Evolutionary conservation across 2,113 vertebrate species (phyloP).

Genomic region (Hippoglossus stenolepis): DNA sequence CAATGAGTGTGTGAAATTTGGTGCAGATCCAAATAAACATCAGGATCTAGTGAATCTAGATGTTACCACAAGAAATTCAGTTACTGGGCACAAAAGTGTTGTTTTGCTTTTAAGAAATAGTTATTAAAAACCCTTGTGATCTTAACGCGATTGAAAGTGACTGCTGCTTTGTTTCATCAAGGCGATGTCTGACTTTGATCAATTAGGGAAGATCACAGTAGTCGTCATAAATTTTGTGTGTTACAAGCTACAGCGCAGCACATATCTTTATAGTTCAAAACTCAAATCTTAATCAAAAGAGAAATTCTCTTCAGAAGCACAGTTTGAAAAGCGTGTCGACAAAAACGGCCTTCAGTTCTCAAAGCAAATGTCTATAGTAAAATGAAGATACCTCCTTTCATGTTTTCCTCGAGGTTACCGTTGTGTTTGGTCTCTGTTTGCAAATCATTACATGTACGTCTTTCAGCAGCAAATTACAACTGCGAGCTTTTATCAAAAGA

Average conservation of each 20-base stretch:
- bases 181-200: slow-evolving; percentile 44
- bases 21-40: no score
- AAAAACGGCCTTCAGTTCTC: slow-evolving; percentile 59
- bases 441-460: slow-evolving; percentile 40
- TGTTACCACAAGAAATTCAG: neutral
- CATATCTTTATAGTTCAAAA: slow-evolving; percentile 55
- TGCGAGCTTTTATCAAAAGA: slow-evolving; percentile 16
- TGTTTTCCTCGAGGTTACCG: slow-evolving; percentile 42
- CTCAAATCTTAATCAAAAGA: slow-evolving; percentile 55
- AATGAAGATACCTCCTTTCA: slow-evolving; percentile 51
- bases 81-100: neutral
- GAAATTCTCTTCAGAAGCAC: slow-evolving; percentile 45
- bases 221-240: slow-evolving; percentile 39
- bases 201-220: slow-evolving; percentile 63
- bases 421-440: slow-evolving; percentile 46
- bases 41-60: no score
- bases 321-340: slow-evolving; percentile 41
- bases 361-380: slow-evolving; percentile 44
- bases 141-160: slow-evolving; percentile 5
- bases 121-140: neutral
- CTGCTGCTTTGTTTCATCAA: slow-evolving; percentile 37
- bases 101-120: neutral
- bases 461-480: slow-evolving; percentile 9
- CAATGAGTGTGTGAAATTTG: no score
- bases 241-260: slow-evolving; percentile 22